These are phyloP conservation scores for Cyphomyrus plagiostoma DNA, from an alignment of 2,113 vertebrate species.

Conservation along the genomic window DNA sequence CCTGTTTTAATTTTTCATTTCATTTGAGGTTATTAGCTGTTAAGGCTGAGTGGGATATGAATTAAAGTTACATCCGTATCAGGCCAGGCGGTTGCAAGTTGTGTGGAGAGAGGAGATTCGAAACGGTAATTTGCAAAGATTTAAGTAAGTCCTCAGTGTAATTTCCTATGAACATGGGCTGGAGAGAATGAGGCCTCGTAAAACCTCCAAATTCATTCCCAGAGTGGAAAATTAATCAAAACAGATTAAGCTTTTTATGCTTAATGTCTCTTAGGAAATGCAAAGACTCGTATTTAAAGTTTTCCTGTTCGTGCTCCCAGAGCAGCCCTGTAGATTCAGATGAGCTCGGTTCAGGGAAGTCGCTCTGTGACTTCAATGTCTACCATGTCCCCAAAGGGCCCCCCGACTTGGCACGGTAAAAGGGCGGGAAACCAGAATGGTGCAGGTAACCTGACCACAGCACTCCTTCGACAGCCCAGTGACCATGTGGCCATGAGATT, in stretches of 20 bases:
- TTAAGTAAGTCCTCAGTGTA: slow-evolving; percentile 44
- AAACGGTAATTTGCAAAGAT: slow-evolving; percentile 42
- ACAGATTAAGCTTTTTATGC: slow-evolving; percentile 51
- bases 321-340: slow-evolving; percentile 39
- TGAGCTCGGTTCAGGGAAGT: slow-evolving; percentile 19
- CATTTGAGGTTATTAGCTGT: slow-evolving; percentile 32
- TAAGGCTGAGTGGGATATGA: slow-evolving; percentile 35
- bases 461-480: neutral
- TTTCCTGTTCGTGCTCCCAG: slow-evolving; percentile 28
- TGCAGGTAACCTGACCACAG: neutral
- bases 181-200: slow-evolving; percentile 32
- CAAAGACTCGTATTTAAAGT: slow-evolving; percentile 36
- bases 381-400: neutral
- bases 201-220: slow-evolving; percentile 50
- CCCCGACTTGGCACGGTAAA: neutral
- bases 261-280: slow-evolving; percentile 40
- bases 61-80: slow-evolving; percentile 31
- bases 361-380: neutral
- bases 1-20: slow-evolving; percentile 20
- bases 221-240: slow-evolving; percentile 50
- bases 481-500: neutral
- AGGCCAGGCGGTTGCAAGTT: slow-evolving; percentile 9
- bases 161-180: slow-evolving; percentile 35
- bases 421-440: neutral
- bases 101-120: neutral